phyloP scores from a whole-genome alignment of 2,113 vertebrate genomes.

The Ranitomeya variabilis region DNA sequence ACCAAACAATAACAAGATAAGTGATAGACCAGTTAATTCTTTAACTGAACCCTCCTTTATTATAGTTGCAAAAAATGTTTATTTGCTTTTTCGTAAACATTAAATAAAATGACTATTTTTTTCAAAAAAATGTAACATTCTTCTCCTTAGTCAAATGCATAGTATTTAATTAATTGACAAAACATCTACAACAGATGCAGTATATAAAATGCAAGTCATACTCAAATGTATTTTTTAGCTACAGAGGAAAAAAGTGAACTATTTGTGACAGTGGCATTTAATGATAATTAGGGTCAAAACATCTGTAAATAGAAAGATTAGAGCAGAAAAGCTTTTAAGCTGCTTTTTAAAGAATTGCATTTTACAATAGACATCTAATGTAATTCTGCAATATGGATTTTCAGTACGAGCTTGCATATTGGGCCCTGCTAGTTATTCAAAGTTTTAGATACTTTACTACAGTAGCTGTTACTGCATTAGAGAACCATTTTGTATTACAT shows the following conservation, averaged over 20 bases:
- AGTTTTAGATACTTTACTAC: no score
- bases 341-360: neutral
- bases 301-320: neutral
- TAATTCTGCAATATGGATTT: neutral
- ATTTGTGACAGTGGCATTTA: neutral
- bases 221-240: neutral
- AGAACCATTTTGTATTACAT: no score
- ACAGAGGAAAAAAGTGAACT: neutral
- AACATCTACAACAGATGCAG: neutral
- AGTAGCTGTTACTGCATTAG: no score
- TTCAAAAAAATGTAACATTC: neutral
- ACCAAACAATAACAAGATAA: no score
- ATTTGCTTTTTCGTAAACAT: no score
- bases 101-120: neutral
- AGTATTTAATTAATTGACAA: neutral
- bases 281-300: neutral
- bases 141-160: neutral
- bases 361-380: neutral
- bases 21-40: no score
- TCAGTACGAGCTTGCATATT: neutral
- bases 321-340: neutral
- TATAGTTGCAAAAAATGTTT: no score
- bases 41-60: neutral
- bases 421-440: neutral
- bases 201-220: neutral